Evolutionary conservation across 1,140 invertebrate genomes (phyloP), one percentile per base, ranked within the genome.

Genomic region (Cotesia glomerata): DNA sequence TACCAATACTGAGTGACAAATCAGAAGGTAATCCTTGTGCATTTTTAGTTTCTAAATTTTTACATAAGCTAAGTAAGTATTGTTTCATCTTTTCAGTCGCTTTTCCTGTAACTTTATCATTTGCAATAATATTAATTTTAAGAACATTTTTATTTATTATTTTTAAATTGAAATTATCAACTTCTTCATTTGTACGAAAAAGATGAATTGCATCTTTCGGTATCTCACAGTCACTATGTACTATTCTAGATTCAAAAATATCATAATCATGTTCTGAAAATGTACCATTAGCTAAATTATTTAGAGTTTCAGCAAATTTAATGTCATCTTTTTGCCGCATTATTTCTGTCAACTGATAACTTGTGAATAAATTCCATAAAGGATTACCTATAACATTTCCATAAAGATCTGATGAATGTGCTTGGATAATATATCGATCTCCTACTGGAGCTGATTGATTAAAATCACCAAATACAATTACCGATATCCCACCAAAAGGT

Each of bases 321-420:
- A 35, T 49, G 18, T 80, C 75, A 67, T 79, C 70, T 76, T 72
- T 74, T 76, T 81, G 78, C 56, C 79, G 69, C 76, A 81, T 77
- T 52, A 81, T 75, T 75, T 73, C 70, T 13, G 71, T 77, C 7
- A 81, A 69, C 71, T 77, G 68, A 72, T 74, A 78, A 69, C 73
- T n/a, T n/a, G 75, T 14, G 61, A 78, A 79, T 62, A 68, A 34
- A 59, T 75, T 36, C 76, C 77, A 77, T 52, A 78, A 72, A 26
- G 61, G 59, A n/a, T 63, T 18, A 45, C 36, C 36, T 0, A 39
- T 39, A 0, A 54, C 13, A 75, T 74, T 32, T 7, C 69, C 36
- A 61, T 64, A 62, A 0, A 32, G 5, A 26, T 2, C 13, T 9
- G 2, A 14, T 62, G 11, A 0, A 3, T 62, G 13, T 72, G 2